Evolutionary conservation across 2,113 vertebrate species (phyloP).

Genomic region (Cygnus atratus): DNA sequence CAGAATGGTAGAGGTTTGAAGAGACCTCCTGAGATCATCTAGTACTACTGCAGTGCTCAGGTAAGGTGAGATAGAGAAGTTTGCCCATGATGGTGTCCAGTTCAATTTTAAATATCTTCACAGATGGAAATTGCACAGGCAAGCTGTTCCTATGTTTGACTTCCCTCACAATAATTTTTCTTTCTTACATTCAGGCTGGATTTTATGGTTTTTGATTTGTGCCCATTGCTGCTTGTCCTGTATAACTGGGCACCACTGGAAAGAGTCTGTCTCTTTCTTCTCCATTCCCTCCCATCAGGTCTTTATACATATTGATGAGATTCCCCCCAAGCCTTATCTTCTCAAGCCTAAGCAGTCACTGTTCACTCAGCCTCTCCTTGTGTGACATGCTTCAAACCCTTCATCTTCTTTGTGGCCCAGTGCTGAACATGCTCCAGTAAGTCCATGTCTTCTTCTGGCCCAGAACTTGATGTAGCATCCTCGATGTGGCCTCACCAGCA

Average conservation of each 20-base stretch:
- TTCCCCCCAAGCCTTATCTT: neutral
- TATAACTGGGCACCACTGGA: neutral
- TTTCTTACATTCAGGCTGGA: neutral
- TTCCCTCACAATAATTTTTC: no score
- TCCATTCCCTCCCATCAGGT: neutral
- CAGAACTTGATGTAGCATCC: neutral
- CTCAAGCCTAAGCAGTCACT: neutral
- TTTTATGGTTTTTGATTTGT: neutral
- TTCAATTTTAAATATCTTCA: neutral
- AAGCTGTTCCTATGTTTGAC: neutral
- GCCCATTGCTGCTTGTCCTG: neutral
- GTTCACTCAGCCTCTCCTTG: neutral
- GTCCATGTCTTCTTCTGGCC: neutral
- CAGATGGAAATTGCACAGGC: neutral
- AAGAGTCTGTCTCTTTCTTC: neutral
- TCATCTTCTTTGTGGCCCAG: neutral
- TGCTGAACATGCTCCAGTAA: accelerated
- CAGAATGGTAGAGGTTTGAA: neutral
- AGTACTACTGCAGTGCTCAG: neutral
- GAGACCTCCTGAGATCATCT: neutral
- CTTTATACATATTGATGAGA: neutral
- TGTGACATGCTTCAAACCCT: neutral
- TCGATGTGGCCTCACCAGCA: accelerated
- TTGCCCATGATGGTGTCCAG: neutral
- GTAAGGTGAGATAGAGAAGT: neutral